A percentile compares a stretch with the other conserved stretches of the same genome.
Evolutionary conservation across 2,888 invertebrate species (phyloP).

Genomic region (Clunio marinus): DNA sequence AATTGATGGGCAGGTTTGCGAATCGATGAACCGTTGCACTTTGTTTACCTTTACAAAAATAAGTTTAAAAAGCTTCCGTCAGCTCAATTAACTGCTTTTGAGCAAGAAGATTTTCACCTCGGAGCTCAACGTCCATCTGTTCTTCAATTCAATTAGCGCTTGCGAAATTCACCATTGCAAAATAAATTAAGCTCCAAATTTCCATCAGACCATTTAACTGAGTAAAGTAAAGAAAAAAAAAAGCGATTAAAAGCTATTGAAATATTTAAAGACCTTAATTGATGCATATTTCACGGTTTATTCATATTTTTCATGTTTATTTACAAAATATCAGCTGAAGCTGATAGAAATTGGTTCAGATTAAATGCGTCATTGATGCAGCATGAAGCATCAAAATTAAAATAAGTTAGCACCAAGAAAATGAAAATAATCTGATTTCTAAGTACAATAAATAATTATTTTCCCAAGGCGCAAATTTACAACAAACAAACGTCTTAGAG

Average conservation of each 20-base stretch:
- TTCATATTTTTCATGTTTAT: too few species aligned
- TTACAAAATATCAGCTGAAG: too few species aligned
- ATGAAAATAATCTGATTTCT: neutral
- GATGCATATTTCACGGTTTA: neutral
- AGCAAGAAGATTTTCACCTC: neutral
- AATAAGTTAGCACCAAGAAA: neutral
- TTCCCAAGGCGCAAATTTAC: neutral
- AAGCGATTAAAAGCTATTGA: neutral
- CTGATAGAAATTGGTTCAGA: neutral
- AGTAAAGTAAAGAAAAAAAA: neutral
- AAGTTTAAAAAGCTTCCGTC: neutral
- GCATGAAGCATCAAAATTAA: neutral
- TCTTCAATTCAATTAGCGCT: neutral
- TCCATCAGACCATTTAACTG: neutral
- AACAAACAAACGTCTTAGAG: neutral
- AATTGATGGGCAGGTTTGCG: neutral
- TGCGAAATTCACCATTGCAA: neutral
- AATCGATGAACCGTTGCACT: neutral
- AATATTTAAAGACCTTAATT: neutral
- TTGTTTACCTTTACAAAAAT: neutral
- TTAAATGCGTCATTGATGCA: neutral
- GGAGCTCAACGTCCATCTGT: too few species aligned
- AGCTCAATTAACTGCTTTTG: neutral
- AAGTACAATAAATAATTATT: neutral
- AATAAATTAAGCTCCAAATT: too few species aligned